Conservation (phyloP, 2,113 vertebrate species). For the Sceloporus tristichus region DNA sequence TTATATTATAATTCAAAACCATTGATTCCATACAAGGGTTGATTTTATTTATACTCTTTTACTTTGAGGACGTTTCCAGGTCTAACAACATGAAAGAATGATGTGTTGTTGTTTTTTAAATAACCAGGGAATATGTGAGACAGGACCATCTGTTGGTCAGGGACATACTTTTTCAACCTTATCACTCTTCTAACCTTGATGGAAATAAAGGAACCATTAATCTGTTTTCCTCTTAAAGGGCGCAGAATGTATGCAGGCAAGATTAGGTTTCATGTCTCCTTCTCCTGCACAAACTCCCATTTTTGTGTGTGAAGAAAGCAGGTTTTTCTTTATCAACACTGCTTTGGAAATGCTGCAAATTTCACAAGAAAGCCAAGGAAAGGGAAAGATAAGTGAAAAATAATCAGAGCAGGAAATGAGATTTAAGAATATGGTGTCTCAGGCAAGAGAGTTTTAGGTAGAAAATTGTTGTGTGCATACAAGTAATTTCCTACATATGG, state of each 20-base stretch:
- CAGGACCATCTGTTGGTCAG: constrained; percentile 26
- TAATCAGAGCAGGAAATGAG: background rate
- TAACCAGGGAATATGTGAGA: background rate
- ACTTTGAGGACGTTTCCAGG: background rate
- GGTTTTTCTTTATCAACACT: background rate
- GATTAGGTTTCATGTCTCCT: background rate
- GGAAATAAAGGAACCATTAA: background rate
- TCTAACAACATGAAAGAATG: background rate
- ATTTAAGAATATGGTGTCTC: background rate
- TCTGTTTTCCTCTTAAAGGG: background rate
- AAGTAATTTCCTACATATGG: too few relatives aligned
- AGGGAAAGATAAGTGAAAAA: background rate
- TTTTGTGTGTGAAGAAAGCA: too few relatives aligned
- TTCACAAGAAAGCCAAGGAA: background rate
- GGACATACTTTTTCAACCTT: constrained; percentile 11
- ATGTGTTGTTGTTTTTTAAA: background rate
- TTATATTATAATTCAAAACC: background rate
- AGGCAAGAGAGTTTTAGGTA: too few relatives aligned
- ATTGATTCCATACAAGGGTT: background rate
- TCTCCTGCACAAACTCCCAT: background rate
- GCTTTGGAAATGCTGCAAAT: background rate
- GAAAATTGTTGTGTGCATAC: background rate
- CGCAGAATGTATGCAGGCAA: background rate
- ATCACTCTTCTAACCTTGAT: constrained; percentile 32
- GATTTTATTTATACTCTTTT: background rate